Evolutionary conservation across 2,888 invertebrate species (phyloP).

Genomic region (Amphipyra tragopoginis): DNA sequence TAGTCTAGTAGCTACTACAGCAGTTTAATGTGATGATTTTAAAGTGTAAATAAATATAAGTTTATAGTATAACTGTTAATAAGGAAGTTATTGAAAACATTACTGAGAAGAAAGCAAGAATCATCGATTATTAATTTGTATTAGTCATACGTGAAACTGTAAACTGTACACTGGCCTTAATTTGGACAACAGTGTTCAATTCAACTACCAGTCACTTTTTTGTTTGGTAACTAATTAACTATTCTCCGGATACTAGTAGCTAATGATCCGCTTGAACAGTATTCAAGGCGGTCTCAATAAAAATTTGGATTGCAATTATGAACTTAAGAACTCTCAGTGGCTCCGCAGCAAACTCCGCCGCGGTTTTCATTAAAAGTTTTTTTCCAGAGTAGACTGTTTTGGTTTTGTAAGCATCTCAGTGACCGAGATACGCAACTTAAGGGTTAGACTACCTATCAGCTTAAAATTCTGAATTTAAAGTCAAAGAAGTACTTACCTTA

Average conservation of each 20-base stretch:
- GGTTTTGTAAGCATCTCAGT: constrained; percentile 5
- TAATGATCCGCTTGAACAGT: constrained; percentile 20
- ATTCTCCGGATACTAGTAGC: constrained; percentile 3
- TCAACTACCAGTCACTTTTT: constrained; percentile 8
- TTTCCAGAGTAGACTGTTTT: constrained; percentile 8
- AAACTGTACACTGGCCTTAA: constrained; percentile 42
- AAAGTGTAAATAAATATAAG: constrained; percentile 2
- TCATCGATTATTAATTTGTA: constrained; percentile 30
- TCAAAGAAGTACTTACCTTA: constrained; percentile 34
- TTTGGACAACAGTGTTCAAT: constrained; percentile 14
- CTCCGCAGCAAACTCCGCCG: constrained; percentile 1
- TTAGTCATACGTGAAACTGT: constrained; percentile 34
- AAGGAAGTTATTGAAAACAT: constrained; percentile 9
- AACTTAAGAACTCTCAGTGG: constrained; percentile 4
- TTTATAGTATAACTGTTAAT: constrained; percentile 15
- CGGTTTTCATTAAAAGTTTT: constrained; percentile 17
- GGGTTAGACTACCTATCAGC: constrained; percentile 9
- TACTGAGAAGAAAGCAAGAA: constrained; percentile 25
- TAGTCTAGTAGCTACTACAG: neutral
- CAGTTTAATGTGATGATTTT: constrained; percentile 5
- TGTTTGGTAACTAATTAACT: constrained; percentile 1
- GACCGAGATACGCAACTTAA: constrained; percentile 8
- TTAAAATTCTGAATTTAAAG: constrained; percentile 17
- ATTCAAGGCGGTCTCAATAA: constrained; percentile 17
- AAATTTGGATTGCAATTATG: constrained; percentile 17